These are phyloP conservation scores for Nothocercus julius DNA, from an alignment of 2,113 vertebrate genomes.

Conservation along the genomic window DNA sequence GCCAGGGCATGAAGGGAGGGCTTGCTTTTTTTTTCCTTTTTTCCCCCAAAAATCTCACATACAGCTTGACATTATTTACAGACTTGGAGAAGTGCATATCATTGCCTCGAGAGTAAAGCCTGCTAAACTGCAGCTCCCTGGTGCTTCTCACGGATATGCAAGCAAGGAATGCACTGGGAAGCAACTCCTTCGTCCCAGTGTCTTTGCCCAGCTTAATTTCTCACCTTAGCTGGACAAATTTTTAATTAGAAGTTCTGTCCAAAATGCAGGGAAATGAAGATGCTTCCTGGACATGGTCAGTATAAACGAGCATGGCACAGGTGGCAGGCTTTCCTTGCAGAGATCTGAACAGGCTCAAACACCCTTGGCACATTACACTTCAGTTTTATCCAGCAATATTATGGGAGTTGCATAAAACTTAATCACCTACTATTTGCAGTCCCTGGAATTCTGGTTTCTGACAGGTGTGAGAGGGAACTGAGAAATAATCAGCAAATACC, in stretches of 20 bases:
- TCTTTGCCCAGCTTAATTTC: not conserved
- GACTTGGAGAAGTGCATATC: not conserved
- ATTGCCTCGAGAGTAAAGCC: not conserved
- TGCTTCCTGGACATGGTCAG: not conserved
- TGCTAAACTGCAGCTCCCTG: not conserved
- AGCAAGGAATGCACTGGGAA: not conserved
- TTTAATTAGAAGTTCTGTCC: not conserved
- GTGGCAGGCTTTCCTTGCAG: not conserved
- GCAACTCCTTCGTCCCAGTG: accelerated
- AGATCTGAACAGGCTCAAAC: not conserved
- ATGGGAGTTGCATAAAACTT: not conserved
- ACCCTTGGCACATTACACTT: not conserved
- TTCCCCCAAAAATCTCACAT: not conserved
- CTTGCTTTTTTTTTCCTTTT: not conserved
- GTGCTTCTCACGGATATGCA: not conserved
- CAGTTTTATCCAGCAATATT: not conserved
- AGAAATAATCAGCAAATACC: not conserved
- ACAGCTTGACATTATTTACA: not conserved
- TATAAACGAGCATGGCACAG: not conserved
- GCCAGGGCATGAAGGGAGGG: not conserved
- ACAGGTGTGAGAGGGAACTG: not conserved
- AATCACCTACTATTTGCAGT: not conserved
- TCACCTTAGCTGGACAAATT: not conserved
- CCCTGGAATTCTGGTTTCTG: not conserved
- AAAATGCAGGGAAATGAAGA: not conserved